Evolutionary conservation across 2,888 invertebrate genomes (phyloP), one percentile per base, ranked within the genome.

Genomic region (Nipponacmea schrenckii): DNA sequence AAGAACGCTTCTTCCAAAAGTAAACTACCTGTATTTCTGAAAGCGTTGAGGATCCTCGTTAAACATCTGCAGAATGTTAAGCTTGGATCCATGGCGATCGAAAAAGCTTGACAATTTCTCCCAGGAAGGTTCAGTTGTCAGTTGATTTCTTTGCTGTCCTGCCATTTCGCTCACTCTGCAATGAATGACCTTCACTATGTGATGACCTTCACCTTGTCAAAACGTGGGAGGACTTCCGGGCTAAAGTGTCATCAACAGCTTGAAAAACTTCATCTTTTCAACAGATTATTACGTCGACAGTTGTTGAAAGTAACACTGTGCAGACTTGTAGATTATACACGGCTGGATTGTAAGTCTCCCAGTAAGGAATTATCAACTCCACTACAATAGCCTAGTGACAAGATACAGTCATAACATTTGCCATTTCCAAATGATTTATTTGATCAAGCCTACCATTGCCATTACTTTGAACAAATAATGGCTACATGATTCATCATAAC

Each of bases 21-120:
- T 39, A 63, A 78, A 81, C 86, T 90, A 97, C 97, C 95, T 96
- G 91, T 93, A 96, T 89, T 95, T 96, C 68, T 94, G 91, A 87
- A 98, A 98, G 74, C 98, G 92, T 45, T 92, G 90, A 0, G 93
- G 90, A 89, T 98, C 95, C 81, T 93, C 90, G 78, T 93, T 91
- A 87, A 98, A 98, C 81, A 97, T 90, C 77, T 95, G 92, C 77
- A 92, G 92, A 84, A 98, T 95, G 84, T 94, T 94, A 63, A 98
- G 91, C 82, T 93, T 93, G 39, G 92, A 91, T 17, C 93, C 94
- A 85, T 93, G 92, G 12, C 90, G 89, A 79, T 93, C 90, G 87
- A 93, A 96, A 68, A 80, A 84, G 0, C 80, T 77, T 68, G 84
- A 80, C 64, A 88, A 75, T 20, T 75, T 77, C 69, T 81, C 74